Conservation (phyloP, 1,140 invertebrate species). For the Heliothis subflexa region DNA sequence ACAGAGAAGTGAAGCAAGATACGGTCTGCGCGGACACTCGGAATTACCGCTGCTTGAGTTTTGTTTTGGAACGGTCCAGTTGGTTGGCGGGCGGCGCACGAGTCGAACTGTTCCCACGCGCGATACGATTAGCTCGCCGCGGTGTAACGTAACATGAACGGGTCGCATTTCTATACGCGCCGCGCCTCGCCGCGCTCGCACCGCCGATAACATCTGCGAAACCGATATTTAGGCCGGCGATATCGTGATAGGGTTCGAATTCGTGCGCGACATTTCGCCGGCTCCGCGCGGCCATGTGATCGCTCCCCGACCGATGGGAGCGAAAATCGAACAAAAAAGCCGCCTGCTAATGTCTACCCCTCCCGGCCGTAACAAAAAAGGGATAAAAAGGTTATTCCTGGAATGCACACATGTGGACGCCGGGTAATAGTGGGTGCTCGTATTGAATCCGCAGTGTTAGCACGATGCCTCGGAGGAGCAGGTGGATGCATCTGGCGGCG, state of each 20-base stretch:
- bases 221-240: conserved; percentile 78
- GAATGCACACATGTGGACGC: conserved; percentile 80
- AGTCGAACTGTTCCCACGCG: conserved; percentile 59
- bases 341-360: conserved; percentile 74
- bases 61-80: conserved; percentile 76
- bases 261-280: conserved; percentile 63
- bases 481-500: conserved; percentile 80
- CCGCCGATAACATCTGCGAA: conserved; percentile 78
- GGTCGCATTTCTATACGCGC: conserved; percentile 73
- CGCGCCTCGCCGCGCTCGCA: conserved; percentile 71
- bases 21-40: conserved; percentile 66
- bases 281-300: conserved; percentile 73
- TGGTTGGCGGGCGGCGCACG: conserved; percentile 69
- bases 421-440: conserved; percentile 70
- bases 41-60: conserved; percentile 78
- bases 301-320: conserved; percentile 65
- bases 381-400: conserved; percentile 80
- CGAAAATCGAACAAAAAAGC: conserved; percentile 68
- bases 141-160: conserved; percentile 67
- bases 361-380: conserved; percentile 73
- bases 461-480: conserved; percentile 79
- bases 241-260: conserved; percentile 75
- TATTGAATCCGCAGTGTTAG: conserved; percentile 65
- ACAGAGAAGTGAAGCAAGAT: conserved; percentile 57
- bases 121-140: conserved; percentile 40